These are phyloP conservation scores for Rhopalosiphum nymphaeae DNA, from an alignment of 2,888 invertebrate genomes.

Conservation along the genomic window DNA sequence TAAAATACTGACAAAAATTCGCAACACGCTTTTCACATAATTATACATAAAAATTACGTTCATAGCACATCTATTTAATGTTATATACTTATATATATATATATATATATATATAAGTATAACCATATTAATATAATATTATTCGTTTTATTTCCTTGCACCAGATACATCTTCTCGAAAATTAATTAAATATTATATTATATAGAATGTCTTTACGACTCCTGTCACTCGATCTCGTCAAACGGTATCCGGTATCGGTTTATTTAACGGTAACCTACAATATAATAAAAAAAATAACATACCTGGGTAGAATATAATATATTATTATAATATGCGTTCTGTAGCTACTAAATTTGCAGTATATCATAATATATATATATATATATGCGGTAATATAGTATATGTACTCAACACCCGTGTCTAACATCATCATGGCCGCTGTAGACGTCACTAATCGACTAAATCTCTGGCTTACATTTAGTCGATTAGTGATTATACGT, in stretches of 20 bases:
- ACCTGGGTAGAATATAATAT: neutral
- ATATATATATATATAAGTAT: neutral
- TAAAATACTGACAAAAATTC: neutral
- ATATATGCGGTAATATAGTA: neutral
- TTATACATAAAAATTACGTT: neutral
- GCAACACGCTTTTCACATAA: neutral
- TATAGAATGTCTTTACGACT: neutral
- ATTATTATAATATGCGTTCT: neutral
- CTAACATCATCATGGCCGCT: neutral
- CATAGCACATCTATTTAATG: neutral
- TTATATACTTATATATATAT: neutral
- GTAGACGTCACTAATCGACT: neutral
- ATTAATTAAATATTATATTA: neutral
- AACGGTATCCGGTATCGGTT: constrained; percentile 18
- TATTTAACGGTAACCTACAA: constrained; percentile 1
- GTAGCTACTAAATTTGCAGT: neutral
- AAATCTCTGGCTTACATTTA: neutral
- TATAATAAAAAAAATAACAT: neutral
- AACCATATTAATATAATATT: neutral
- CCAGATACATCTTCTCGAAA: neutral
- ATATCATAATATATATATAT: neutral
- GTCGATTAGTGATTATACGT: neutral
- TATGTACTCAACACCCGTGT: constrained; percentile 7
- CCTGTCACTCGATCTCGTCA: neutral
- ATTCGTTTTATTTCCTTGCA: neutral